A percentile compares a stretch with the other conserved stretches of the same genome.
Conservation (phyloP, 1,140 invertebrate species). For the Linepithema humile region DNA sequence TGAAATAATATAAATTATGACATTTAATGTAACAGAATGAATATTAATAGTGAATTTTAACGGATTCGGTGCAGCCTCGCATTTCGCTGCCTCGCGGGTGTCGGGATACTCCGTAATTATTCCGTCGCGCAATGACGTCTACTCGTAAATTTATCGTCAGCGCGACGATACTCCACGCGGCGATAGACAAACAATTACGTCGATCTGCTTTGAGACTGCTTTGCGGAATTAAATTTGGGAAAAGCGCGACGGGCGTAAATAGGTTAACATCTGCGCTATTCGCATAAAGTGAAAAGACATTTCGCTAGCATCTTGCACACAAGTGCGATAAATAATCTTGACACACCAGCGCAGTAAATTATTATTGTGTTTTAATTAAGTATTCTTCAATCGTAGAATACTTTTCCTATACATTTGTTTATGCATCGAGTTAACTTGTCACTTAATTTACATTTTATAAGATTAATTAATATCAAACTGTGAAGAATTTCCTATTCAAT, state of each 20-base stretch:
- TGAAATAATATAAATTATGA: constrained; percentile 6
- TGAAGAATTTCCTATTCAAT: too few relatives aligned
- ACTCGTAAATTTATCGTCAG: constrained; percentile 59
- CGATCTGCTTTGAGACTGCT: constrained; percentile 22
- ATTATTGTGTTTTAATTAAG: background rate
- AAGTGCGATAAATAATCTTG: background rate
- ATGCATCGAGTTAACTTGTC: too few relatives aligned
- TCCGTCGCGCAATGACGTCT: constrained; percentile 6
- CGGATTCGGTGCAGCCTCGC: background rate
- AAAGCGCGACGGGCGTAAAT: background rate
- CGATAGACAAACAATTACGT: background rate
- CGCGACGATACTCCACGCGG: constrained; percentile 21
- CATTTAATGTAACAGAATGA: constrained; percentile 11
- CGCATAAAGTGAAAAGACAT: background rate
- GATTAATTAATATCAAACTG: too few relatives aligned
- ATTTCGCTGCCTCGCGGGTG: background rate
- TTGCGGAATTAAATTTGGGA: constrained; percentile 42
- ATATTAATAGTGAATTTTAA: constrained; percentile 10
- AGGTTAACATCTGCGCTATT: background rate
- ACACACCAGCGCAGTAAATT: background rate
- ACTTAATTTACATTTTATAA: too few relatives aligned
- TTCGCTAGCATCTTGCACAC: background rate
- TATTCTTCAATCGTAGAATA: background rate
- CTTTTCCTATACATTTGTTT: too few relatives aligned
- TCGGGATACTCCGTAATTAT: constrained; percentile 55